A percentile compares a stretch with the other conserved stretches of the same genome.
Conservation (phyloP, 1,140 invertebrate genomes). For the Drosophila watanabei region DNA sequence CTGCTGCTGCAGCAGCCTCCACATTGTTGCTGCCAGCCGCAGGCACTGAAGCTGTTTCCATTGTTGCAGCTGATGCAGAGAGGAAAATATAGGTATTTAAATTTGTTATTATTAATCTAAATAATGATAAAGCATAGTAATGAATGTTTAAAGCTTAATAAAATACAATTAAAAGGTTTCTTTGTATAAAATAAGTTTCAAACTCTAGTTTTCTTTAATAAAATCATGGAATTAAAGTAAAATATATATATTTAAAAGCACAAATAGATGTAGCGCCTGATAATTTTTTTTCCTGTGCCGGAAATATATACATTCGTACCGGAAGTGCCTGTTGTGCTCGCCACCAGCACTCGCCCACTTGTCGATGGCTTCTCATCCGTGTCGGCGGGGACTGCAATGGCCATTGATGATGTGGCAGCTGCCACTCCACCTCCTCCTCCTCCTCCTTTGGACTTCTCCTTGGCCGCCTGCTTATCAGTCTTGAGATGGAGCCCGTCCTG, state of each 20-base stretch:
- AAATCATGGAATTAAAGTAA: neutral
- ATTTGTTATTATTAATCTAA: neutral
- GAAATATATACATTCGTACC: conserved; percentile 45
- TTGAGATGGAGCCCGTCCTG: conserved; percentile 61
- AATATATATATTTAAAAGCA: neutral
- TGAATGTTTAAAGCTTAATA: fast-evolving
- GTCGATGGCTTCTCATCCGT: conserved; percentile 51
- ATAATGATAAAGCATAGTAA: neutral
- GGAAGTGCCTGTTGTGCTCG: conserved; percentile 56
- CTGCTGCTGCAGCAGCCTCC: conserved; percentile 26
- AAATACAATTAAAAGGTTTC: neutral
- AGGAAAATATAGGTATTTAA: neutral
- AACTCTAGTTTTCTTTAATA: neutral
- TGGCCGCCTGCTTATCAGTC: conserved; percentile 60
- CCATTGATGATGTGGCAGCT: conserved; percentile 14
- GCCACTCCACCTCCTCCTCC: conserved; percentile 16
- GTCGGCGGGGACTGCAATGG: conserved; percentile 18
- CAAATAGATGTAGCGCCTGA: neutral
- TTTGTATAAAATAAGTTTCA: neutral
- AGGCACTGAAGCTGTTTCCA: conserved; percentile 30
- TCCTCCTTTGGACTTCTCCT: conserved; percentile 35
- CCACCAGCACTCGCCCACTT: conserved; percentile 35
- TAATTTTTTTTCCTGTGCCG: conserved; percentile 2
- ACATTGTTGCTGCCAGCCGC: conserved; percentile 39
- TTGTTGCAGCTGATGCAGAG: conserved; percentile 23